phyloP scores from a whole-genome alignment of 2,888 invertebrate genomes.

The Andrena camellia region DNA sequence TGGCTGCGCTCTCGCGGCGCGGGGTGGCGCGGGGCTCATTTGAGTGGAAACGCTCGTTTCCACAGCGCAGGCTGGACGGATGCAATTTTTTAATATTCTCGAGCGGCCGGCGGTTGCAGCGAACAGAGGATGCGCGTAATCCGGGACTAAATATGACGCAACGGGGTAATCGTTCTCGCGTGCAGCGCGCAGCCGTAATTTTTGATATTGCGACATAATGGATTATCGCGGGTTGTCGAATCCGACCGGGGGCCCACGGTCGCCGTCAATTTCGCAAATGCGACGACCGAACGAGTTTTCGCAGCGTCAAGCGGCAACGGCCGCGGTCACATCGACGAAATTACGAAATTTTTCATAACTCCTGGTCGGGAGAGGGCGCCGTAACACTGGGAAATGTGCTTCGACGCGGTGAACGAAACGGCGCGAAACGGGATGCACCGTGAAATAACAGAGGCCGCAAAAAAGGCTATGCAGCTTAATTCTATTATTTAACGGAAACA shows the following conservation, averaged over 20 bases:
- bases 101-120: slow-evolving; percentile 2
- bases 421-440: slow-evolving; percentile 38
- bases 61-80: not conserved
- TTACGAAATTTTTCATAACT: slow-evolving; percentile 49
- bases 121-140: slow-evolving; percentile 7
- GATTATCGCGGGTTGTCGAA: slow-evolving; percentile 50
- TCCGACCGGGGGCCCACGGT: slow-evolving; percentile 10
- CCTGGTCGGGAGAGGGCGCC: not conserved
- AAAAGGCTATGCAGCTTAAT: slow-evolving; percentile 40
- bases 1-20: not conserved
- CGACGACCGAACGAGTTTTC: slow-evolving; percentile 31
- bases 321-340: slow-evolving; percentile 26
- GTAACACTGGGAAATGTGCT: not conserved
- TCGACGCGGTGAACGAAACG: not conserved
- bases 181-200: slow-evolving; percentile 5
- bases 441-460: slow-evolving; percentile 35
- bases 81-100: slow-evolving; percentile 43
- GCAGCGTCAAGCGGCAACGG: not conserved
- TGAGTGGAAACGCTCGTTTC: slow-evolving; percentile 47
- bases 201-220: slow-evolving; percentile 43
- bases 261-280: slow-evolving; percentile 32
- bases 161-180: slow-evolving; percentile 24
- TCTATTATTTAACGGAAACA: slow-evolving; percentile 46
- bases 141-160: slow-evolving; percentile 11
- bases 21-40: slow-evolving; percentile 23